Evolutionary conservation across 2,888 invertebrate species (phyloP), one percentile per base, ranked within the genome.

Genomic region (Onthophagus sagittarius): DNA sequence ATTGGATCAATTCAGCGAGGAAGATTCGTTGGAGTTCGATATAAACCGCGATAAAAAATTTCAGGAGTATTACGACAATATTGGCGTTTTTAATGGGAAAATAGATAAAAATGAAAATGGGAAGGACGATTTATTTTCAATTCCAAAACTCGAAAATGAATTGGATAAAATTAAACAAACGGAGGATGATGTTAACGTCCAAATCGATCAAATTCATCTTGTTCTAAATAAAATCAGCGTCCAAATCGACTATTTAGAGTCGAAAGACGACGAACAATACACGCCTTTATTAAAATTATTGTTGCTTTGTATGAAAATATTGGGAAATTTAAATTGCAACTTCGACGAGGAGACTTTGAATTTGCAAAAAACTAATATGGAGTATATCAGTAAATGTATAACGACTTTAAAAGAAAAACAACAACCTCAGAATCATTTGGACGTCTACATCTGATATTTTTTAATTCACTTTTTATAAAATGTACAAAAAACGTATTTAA

Each of bases 371-470:
- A 73, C 23, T 0, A 69, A 67, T n/a, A 62, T 75, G 7, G 63
- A 69, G 39, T 70, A 75, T 39, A 73, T 75, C 63, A 65, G 71
- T 15, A 71, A 71, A 13, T 73, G 73, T 69, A 75, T 75, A 14
- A 62, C 15, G n/a, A 69, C 65, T 14, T 53, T 75, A 71, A 75
- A 71, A 62, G 33, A 64, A 31, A 67, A 67, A 67, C 32, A 67
- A 64, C 15, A 23, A 23, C 23, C 23, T 23, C 1, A 23, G 3
- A 23, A 23, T 23, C 1, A 1, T 1, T 3, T 23, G 23, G 23
- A 23, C 3, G 39, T 4, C 5, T 53, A 53, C 39, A 53, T 53
- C 23, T 23, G 23, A 23, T 23, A 23, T 23, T 23, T 23, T 23
- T 23, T 23, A 23, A 23, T 23, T 23, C 23, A 3, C 23, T 23